A percentile compares a stretch with the other conserved stretches of the same genome.
Evolutionary conservation across 1,140 invertebrate genomes (phyloP).

Genomic region (Cyclina sinensis): DNA sequence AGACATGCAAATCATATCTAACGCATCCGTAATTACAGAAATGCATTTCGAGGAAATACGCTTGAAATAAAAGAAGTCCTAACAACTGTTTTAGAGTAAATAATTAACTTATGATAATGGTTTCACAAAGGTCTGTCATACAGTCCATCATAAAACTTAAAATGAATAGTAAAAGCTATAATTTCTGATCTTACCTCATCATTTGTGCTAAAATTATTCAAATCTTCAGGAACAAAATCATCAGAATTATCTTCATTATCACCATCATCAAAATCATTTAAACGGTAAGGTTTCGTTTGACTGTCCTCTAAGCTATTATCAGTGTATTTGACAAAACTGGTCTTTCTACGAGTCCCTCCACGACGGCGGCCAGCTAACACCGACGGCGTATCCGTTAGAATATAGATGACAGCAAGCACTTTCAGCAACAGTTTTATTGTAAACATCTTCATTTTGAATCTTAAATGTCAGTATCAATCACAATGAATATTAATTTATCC

Average conservation of each 20-base stretch:
- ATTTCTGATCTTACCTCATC: constrained; percentile 31
- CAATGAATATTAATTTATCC: not conserved
- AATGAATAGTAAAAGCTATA: too few species aligned
- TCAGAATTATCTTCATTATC: not conserved
- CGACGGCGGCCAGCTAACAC: not conserved
- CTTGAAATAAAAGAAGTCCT: too few species aligned
- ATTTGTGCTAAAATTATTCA: constrained; percentile 26
- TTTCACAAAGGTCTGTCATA: too few species aligned
- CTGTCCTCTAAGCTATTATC: not conserved
- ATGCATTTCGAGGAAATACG: too few species aligned
- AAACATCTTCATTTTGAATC: constrained; percentile 3
- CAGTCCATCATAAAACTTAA: too few species aligned
- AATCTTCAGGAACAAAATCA: not conserved
- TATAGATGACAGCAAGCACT: not conserved
- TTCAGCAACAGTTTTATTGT: not conserved
- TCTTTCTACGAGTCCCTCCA: not conserved
- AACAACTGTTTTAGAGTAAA: too few species aligned
- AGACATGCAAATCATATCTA: too few species aligned
- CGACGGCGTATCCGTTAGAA: constrained; percentile 2
- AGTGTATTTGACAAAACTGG: not conserved
- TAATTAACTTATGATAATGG: too few species aligned
- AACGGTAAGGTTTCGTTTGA: not conserved
- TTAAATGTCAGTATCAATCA: not conserved
- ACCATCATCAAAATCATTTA: constrained; percentile 9
- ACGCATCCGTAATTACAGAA: too few species aligned